A percentile compares a stretch with the other conserved stretches of the same genome.
Evolutionary conservation across 2,797 vertebrate species (phyloP).

Genomic region (Neopelma chrysocephalum): DNA sequence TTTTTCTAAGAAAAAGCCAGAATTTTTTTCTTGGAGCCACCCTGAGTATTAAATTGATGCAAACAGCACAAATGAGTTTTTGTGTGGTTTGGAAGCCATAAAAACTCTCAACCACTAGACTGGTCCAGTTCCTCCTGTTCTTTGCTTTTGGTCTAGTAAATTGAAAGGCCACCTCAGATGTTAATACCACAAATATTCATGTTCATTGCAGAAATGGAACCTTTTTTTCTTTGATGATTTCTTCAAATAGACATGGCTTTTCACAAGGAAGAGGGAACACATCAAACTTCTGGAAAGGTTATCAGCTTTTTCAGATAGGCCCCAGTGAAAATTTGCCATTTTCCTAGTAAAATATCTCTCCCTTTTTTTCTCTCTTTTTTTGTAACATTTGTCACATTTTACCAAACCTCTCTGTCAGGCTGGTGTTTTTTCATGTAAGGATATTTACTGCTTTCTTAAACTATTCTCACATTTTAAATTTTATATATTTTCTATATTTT

Average conservation of each 20-base stretch:
- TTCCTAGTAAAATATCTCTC: neutral
- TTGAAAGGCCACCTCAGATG: constrained; percentile 45
- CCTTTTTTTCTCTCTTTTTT: too few relatives aligned
- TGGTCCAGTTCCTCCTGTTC: constrained; percentile 26
- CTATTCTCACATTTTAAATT: neutral
- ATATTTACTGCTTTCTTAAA: neutral
- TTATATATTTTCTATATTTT: neutral
- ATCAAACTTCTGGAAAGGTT: neutral
- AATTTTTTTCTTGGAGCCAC: neutral
- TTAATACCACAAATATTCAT: constrained; percentile 42
- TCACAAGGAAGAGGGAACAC: neutral
- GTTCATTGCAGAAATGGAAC: neutral
- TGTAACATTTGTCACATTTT: neutral
- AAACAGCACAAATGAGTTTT: constrained; percentile 16
- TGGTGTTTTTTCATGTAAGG: neutral
- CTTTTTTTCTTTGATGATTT: constrained; percentile 26
- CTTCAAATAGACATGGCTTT: neutral
- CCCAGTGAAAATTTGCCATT: neutral
- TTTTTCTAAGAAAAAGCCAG: neutral
- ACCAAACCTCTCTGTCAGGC: neutral
- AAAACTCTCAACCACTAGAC: constrained; percentile 3
- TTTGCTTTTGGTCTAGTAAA: constrained; percentile 33
- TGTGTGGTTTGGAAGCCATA: constrained; percentile 53
- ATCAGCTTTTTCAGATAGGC: neutral
- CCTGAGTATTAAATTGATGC: constrained; percentile 20